A percentile compares a stretch with the other conserved stretches of the same genome.
These are phyloP conservation scores for Nyctalus aviator DNA, from an alignment of 2,797 vertebrate species.

Conservation along the genomic window DNA sequence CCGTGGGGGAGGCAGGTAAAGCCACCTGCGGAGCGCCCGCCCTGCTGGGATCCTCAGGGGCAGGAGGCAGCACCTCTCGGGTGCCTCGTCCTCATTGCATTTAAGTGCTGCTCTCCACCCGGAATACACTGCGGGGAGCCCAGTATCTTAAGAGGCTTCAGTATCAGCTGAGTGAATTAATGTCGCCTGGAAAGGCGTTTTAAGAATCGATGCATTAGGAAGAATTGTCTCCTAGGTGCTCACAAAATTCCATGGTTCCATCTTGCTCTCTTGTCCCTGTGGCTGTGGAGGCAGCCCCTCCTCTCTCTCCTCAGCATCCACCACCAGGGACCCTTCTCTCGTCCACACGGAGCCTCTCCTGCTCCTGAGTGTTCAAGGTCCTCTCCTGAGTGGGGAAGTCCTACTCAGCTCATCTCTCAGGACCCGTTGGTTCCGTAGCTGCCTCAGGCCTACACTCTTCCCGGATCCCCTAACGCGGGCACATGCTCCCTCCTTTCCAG, in stretches of 20 bases:
- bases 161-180: conserved; percentile 11
- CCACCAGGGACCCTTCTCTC: neutral
- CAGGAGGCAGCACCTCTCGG: neutral
- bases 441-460: neutral
- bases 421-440: neutral
- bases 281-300: neutral
- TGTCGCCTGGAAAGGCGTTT: conserved; percentile 39
- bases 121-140: neutral
- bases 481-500: neutral
- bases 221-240: conserved; percentile 10
- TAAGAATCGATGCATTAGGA: conserved; percentile 48
- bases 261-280: neutral
- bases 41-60: neutral
- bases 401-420: neutral
- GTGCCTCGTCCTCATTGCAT: neutral
- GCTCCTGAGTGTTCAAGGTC: neutral
- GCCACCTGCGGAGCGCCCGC: neutral
- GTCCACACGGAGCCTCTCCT: neutral
- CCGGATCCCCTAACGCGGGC: neutral
- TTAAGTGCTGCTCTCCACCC: neutral
- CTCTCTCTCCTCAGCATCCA: neutral
- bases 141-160: neutral
- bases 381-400: neutral
- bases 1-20: neutral
- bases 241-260: neutral